phyloP scores from a whole-genome alignment of 2,113 vertebrate species.

The Prochilodus magdalenae region DNA sequence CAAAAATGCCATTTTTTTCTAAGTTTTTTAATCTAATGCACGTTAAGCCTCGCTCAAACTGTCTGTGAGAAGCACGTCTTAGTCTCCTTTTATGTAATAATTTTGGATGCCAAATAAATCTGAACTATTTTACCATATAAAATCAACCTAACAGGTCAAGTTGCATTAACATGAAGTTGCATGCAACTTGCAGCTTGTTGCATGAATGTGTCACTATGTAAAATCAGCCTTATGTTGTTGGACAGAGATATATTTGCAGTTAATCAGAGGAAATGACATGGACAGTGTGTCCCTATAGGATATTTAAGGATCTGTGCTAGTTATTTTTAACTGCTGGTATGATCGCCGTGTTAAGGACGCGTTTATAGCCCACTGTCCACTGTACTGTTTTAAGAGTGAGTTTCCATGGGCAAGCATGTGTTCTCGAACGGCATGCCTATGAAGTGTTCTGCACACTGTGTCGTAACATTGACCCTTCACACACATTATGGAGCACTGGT shows the following conservation, averaged over 20 bases:
- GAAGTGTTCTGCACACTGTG: neutral
- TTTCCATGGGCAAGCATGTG: conserved; percentile 41
- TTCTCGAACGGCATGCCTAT: conserved; percentile 16
- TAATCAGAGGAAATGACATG: neutral
- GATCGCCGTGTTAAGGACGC: conserved; percentile 22
- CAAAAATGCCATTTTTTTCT: too few species aligned
- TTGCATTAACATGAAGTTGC: too few species aligned
- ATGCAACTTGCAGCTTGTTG: too few species aligned
- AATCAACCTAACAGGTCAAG: too few species aligned
- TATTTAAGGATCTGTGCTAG: neutral
- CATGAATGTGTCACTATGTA: too few species aligned
- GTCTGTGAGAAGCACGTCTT: too few species aligned
- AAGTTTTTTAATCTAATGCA: too few species aligned
- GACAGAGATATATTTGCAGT: neutral
- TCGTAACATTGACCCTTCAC: conserved; percentile 17
- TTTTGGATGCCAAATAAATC: too few species aligned
- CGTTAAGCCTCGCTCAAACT: too few species aligned
- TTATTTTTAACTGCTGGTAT: conserved; percentile 6
- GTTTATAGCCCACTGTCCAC: conserved; percentile 33
- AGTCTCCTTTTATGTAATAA: too few species aligned
- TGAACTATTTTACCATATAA: too few species aligned
- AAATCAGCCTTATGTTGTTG: neutral
- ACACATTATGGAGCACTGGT: conserved; percentile 12
- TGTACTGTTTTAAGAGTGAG: neutral
- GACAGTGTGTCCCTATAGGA: conserved; percentile 6